Evolutionary conservation across 2,888 invertebrate species (phyloP).

Genomic region (Drepana falcataria): DNA sequence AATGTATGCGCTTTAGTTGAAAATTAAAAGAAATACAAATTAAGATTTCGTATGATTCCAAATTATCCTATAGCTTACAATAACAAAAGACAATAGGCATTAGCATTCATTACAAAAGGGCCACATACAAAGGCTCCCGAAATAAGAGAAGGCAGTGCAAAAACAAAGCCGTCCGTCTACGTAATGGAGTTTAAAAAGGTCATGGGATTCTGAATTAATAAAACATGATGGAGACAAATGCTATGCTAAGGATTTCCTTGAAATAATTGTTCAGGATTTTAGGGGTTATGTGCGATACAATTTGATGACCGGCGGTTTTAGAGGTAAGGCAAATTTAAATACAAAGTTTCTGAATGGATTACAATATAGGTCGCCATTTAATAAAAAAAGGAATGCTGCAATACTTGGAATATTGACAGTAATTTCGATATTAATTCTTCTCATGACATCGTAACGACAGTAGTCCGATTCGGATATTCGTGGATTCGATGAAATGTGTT

Average conservation of each 20-base stretch:
- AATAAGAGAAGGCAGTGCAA: slow-evolving; percentile 8
- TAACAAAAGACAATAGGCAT: slow-evolving; percentile 3
- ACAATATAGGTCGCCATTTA: too few species aligned
- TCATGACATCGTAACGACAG: too few species aligned
- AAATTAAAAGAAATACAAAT: not conserved
- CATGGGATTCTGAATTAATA: slow-evolving; percentile 1
- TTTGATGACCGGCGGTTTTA: not conserved
- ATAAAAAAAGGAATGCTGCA: too few species aligned
- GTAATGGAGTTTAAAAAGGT: slow-evolving; percentile 10
- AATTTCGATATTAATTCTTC: too few species aligned
- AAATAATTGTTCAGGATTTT: not conserved
- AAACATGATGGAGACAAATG: slow-evolving; percentile 3
- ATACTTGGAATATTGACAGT: too few species aligned
- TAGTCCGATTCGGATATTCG: too few species aligned
- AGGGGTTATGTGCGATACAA: not conserved
- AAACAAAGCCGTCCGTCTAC: slow-evolving; percentile 18
- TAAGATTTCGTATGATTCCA: not conserved
- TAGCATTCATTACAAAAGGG: slow-evolving; percentile 16
- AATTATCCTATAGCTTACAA: not conserved
- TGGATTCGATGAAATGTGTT: not conserved
- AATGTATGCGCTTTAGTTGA: too few species aligned
- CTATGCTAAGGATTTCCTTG: not conserved
- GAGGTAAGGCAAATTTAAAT: not conserved
- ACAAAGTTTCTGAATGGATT: too few species aligned
- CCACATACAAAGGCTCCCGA: slow-evolving; percentile 6